phyloP scores from a whole-genome alignment of 2,888 invertebrate species.

The Agrochola lychnidis region DNA sequence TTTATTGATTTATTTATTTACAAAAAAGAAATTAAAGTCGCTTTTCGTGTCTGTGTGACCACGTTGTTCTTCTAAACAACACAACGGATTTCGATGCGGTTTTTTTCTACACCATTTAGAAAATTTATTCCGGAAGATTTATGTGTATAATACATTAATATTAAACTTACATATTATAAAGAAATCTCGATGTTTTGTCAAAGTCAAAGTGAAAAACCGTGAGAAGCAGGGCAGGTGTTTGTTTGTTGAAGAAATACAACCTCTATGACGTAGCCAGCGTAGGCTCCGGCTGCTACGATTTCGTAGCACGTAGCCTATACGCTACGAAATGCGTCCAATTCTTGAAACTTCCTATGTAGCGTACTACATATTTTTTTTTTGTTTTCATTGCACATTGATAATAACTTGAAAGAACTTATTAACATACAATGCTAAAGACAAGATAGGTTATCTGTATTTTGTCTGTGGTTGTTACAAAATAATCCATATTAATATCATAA shows the following conservation, averaged over 20 bases:
- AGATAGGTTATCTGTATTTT: too few relatives aligned
- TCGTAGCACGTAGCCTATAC: constrained; percentile 27
- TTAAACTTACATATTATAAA: not conserved
- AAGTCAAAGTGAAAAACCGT: not conserved
- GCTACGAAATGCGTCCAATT: constrained; percentile 16
- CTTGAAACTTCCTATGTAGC: not conserved
- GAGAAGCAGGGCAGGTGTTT: too few relatives aligned
- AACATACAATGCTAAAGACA: not conserved
- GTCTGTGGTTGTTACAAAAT: not conserved
- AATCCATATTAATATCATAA: not conserved
- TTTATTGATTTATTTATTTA: too few relatives aligned
- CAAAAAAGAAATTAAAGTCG: too few relatives aligned
- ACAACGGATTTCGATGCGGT: not conserved
- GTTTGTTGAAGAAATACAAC: not conserved
- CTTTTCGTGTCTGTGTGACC: not conserved
- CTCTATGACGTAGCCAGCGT: not conserved
- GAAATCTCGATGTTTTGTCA: not conserved
- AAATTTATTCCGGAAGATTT: not conserved
- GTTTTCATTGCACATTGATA: too few relatives aligned
- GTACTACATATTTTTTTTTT: not conserved
- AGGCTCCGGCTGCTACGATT: not conserved
- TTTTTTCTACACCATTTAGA: not conserved
- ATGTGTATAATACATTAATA: not conserved
- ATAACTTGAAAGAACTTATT: not conserved
- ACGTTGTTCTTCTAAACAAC: not conserved